Conservation (phyloP, 2,797 vertebrate genomes). For the Phoeniculus purpureus region DNA sequence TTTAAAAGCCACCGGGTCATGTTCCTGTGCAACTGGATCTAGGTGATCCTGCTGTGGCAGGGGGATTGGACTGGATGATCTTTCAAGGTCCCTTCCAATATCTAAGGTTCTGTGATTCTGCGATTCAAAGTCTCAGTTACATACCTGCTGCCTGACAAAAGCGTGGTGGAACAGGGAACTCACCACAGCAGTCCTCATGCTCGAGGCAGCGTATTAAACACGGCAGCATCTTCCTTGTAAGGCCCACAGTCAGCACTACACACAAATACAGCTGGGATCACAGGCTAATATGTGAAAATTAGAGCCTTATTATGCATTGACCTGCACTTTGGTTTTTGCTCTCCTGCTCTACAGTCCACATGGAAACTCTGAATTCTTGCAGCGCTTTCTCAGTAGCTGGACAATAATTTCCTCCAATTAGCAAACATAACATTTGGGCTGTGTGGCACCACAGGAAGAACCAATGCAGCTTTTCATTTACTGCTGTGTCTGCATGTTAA, state of each 20-base stretch:
- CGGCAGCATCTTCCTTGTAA: neutral
- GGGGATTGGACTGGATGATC: too few relatives aligned
- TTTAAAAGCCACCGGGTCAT: too few relatives aligned
- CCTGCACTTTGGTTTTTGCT: constrained; percentile 41
- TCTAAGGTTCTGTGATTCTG: too few relatives aligned
- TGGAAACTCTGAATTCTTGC: neutral
- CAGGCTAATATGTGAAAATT: neutral
- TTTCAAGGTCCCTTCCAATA: too few relatives aligned
- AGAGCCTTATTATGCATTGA: neutral
- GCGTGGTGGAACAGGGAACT: neutral
- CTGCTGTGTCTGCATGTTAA: constrained; percentile 39
- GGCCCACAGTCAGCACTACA: neutral
- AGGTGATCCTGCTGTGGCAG: too few relatives aligned
- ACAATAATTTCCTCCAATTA: constrained; percentile 40
- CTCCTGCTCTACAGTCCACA: neutral
- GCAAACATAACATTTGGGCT: constrained; percentile 41
- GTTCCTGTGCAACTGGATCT: too few relatives aligned
- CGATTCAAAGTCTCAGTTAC: constrained; percentile 14
- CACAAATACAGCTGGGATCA: neutral
- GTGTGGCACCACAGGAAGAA: neutral
- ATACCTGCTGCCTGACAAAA: constrained; percentile 35
- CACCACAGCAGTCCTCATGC: neutral
- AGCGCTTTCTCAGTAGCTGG: constrained; percentile 63
- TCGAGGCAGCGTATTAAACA: neutral
- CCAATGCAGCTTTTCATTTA: constrained; percentile 38